Evolutionary conservation across 2,797 vertebrate species (phyloP).

Genomic region (Gila robusta): DNA sequence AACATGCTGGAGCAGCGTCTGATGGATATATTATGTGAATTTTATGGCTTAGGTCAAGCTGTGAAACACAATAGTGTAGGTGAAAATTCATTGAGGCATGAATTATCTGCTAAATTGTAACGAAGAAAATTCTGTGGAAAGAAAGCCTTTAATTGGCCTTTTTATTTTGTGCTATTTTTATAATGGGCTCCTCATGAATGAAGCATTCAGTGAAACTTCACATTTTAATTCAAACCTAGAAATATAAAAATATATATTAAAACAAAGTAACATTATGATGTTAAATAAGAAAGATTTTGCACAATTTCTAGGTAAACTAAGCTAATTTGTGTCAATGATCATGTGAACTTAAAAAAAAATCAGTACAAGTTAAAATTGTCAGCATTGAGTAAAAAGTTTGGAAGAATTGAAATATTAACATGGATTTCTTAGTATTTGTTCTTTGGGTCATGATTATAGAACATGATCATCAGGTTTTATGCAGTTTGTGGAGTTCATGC

Average conservation of each 20-base stretch:
- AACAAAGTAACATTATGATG: not conserved
- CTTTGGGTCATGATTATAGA: not conserved
- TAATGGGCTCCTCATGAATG: not conserved
- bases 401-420: not conserved
- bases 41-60: conserved; percentile 38
- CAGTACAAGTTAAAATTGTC: not conserved
- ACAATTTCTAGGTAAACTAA: not conserved
- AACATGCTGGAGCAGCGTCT: conserved; percentile 19
- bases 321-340: not conserved
- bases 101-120: conserved; percentile 27
- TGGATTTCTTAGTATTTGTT: not conserved
- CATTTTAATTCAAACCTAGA: not conserved
- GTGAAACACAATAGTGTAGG: conserved; percentile 44
- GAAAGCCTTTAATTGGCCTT: conserved; percentile 23
- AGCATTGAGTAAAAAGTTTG: too few species aligned
- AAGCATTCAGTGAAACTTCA: not conserved
- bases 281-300: not conserved
- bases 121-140: not conserved
- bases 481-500: too few species aligned
- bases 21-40: conserved; percentile 48
- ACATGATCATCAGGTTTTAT: not conserved
- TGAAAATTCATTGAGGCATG: conserved; percentile 30
- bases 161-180: not conserved
- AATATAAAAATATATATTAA: not conserved
- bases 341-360: too few species aligned